phyloP scores from a whole-genome alignment of 2,797 vertebrate genomes.

The Helarctos malayanus region DNA sequence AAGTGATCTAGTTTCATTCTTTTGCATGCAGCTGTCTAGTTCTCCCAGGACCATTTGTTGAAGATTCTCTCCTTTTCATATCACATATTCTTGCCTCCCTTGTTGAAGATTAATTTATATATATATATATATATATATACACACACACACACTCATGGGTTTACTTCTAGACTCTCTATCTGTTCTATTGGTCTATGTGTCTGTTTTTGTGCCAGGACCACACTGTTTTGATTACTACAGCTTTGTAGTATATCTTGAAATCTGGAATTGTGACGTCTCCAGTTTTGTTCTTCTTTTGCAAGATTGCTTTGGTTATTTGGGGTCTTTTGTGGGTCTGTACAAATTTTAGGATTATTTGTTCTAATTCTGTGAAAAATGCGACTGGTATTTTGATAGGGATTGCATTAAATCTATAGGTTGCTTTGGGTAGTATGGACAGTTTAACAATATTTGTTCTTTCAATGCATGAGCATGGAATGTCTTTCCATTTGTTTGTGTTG shows the following conservation, averaged over 20 bases:
- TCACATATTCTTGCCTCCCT: background rate
- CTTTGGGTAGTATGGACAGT: background rate
- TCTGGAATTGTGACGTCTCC: background rate
- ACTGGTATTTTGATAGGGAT: too few relatives aligned
- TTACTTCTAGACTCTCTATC: background rate
- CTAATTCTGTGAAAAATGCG: background rate
- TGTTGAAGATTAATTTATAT: background rate
- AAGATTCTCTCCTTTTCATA: background rate
- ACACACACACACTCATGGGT: background rate
- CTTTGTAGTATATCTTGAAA: background rate
- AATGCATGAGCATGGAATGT: background rate
- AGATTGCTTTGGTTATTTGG: background rate
- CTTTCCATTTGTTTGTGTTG: background rate
- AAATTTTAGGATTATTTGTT: background rate
- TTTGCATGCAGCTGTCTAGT: background rate
- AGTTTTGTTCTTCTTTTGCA: background rate
- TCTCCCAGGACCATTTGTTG: background rate
- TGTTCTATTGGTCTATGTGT: background rate
- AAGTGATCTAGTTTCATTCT: background rate
- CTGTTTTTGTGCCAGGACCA: background rate
- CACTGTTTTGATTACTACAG: background rate
- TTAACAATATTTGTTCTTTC: background rate
- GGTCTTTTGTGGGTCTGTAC: background rate
- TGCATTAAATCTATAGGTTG: background rate
- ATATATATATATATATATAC: background rate